Conservation (phyloP, 2,797 vertebrate species). For the Micromesistius poutassou region DNA sequence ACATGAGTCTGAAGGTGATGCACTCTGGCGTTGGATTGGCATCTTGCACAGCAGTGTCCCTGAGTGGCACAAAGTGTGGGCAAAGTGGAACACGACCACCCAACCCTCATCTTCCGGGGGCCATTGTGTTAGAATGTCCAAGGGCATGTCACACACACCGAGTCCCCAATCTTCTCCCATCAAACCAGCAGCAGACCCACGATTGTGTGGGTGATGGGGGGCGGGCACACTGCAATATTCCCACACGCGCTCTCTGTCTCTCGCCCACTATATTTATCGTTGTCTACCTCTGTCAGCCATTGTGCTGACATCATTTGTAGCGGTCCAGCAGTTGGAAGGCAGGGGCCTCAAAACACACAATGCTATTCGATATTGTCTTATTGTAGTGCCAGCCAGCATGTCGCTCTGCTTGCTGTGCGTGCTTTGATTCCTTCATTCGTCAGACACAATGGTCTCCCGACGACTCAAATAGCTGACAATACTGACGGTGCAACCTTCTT, state of each 20-base stretch:
- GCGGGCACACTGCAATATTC: not conserved
- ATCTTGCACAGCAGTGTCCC: not conserved
- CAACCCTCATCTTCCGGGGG: not conserved
- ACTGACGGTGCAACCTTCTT: too few species aligned
- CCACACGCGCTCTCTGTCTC: not conserved
- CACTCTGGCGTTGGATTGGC: not conserved
- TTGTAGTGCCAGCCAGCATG: not conserved
- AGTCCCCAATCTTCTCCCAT: not conserved
- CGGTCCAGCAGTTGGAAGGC: not conserved
- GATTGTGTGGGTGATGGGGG: not conserved
- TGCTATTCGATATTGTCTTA: not conserved
- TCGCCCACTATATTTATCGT: constrained; percentile 4
- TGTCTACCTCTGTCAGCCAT: constrained; percentile 17
- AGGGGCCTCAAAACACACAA: not conserved
- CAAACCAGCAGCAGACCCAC: not conserved
- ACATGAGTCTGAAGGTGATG: not conserved
- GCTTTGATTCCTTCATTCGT: not conserved
- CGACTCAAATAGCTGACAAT: not conserved
- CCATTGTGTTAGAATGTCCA: not conserved
- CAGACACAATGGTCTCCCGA: not conserved
- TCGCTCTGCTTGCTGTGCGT: too few species aligned
- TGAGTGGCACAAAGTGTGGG: not conserved
- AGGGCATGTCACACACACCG: not conserved
- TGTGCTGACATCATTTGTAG: constrained; percentile 6
- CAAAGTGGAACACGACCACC: not conserved